Conservation (phyloP, 2,888 invertebrate species). For the Rhynchonema sp. region DNA sequence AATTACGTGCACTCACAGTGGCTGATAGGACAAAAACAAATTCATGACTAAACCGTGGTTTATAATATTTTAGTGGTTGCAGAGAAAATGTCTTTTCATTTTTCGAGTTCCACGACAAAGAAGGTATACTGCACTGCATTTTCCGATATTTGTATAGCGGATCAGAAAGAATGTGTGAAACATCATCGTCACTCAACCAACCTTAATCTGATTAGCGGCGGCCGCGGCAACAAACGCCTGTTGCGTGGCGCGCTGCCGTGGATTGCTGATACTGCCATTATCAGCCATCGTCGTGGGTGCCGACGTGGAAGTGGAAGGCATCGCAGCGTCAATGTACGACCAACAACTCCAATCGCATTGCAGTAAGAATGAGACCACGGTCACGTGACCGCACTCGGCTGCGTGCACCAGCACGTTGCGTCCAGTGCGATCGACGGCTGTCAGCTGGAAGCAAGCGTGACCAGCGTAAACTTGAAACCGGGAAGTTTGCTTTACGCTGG, state of each 20-base stretch:
- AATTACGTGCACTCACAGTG: too few relatives aligned
- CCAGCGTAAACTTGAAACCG: too few relatives aligned
- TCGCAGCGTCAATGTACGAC: slow-evolving; percentile 7
- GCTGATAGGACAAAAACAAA: too few relatives aligned
- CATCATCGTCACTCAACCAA: slow-evolving; percentile 16
- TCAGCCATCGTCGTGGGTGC: not conserved
- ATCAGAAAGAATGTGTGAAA: not conserved
- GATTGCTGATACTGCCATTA: not conserved
- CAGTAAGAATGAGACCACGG: slow-evolving; percentile 64
- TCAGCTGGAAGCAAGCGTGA: slow-evolving; percentile 29
- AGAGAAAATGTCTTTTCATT: too few relatives aligned
- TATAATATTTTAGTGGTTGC: too few relatives aligned
- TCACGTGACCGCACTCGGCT: slow-evolving; percentile 62
- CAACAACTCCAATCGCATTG: slow-evolving; percentile 64
- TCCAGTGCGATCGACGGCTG: slow-evolving; percentile 30
- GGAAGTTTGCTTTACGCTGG: too few relatives aligned
- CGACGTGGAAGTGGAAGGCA: slow-evolving; percentile 12
- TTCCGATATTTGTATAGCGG: too few relatives aligned
- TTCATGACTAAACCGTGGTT: too few relatives aligned
- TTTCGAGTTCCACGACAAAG: too few relatives aligned
- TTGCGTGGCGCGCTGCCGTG: slow-evolving; percentile 43
- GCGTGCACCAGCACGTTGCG: slow-evolving; percentile 63
- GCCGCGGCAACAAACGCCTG: slow-evolving; percentile 73
- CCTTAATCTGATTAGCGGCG: slow-evolving; percentile 59
- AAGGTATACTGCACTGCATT: too few relatives aligned